phyloP scores from a whole-genome alignment of 2,797 vertebrate species.

The Arremon aurantiirostris region DNA sequence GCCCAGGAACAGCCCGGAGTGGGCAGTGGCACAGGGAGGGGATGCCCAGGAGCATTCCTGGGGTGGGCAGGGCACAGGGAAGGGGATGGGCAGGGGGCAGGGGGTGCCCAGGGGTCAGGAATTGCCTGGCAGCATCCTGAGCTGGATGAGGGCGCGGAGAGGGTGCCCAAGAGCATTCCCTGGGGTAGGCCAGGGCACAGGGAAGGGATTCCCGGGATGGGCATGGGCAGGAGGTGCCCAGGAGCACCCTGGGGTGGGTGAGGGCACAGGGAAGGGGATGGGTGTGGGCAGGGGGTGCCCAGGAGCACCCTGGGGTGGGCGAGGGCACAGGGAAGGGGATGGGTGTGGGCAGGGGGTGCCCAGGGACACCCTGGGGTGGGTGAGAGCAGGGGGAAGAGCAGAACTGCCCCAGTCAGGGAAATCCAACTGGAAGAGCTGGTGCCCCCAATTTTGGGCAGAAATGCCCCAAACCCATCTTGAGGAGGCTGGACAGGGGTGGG shows the following conservation, averaged over 20 bases:
- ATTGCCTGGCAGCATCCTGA: neutral
- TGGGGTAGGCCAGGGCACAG: neutral
- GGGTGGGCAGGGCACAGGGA: neutral
- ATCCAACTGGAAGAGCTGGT: neutral
- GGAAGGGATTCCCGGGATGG: too few species aligned
- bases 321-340: too few species aligned
- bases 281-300: too few species aligned
- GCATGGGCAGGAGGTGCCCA: too few species aligned
- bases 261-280: too few species aligned
- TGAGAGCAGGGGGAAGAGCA: rapidly evolving
- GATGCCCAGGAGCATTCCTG: neutral
- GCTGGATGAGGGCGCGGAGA: neutral
- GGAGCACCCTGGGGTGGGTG: neutral
- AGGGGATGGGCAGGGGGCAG: too few species aligned
- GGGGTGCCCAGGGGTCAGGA: neutral
- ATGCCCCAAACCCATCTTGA: too few species aligned
- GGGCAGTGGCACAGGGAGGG: neutral
- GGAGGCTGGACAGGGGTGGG: rapidly evolving
- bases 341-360: neutral
- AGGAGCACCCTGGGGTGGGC: neutral
- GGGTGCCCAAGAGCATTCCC: neutral
- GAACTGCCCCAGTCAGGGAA: rapidly evolving
- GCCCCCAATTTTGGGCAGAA: neutral
- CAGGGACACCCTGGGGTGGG: neutral
- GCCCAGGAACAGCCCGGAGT: neutral